These are phyloP conservation scores for Fregetta grallaria DNA, from an alignment of 2,113 vertebrate genomes.

Conservation along the genomic window DNA sequence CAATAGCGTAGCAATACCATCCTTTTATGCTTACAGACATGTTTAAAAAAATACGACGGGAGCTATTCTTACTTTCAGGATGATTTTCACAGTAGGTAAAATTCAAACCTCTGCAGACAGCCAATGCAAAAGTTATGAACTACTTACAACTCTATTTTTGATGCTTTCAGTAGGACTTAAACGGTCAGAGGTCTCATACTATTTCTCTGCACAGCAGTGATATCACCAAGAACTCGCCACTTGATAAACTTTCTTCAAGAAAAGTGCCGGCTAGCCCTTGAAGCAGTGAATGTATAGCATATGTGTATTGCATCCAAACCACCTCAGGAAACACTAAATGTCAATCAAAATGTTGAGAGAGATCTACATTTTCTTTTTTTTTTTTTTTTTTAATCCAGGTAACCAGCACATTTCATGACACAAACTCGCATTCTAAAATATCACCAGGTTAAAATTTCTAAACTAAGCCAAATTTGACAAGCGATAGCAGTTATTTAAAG, in stretches of 20 bases:
- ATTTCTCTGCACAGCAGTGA: neutral
- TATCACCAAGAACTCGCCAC: neutral
- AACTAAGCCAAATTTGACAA: neutral
- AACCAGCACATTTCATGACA: neutral
- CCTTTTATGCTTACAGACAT: neutral
- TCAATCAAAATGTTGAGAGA: neutral
- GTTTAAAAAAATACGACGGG: neutral
- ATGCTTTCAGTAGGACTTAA: neutral
- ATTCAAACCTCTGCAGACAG: neutral
- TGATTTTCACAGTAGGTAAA: constrained; percentile 23
- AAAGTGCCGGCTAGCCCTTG: neutral
- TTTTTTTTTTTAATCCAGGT: neutral
- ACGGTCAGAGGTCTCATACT: neutral
- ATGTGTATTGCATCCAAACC: neutral
- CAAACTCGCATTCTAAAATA: neutral
- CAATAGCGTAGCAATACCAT: neutral
- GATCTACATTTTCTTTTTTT: neutral
- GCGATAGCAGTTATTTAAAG: neutral
- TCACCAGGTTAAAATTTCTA: neutral
- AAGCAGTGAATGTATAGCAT: neutral
- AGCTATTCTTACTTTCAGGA: neutral
- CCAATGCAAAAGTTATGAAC: neutral
- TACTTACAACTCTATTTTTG: constrained; percentile 15
- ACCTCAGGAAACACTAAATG: neutral
- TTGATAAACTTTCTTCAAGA: neutral